phyloP scores from a whole-genome alignment of 1,140 invertebrate species.

The Drosophila tani region DNA sequence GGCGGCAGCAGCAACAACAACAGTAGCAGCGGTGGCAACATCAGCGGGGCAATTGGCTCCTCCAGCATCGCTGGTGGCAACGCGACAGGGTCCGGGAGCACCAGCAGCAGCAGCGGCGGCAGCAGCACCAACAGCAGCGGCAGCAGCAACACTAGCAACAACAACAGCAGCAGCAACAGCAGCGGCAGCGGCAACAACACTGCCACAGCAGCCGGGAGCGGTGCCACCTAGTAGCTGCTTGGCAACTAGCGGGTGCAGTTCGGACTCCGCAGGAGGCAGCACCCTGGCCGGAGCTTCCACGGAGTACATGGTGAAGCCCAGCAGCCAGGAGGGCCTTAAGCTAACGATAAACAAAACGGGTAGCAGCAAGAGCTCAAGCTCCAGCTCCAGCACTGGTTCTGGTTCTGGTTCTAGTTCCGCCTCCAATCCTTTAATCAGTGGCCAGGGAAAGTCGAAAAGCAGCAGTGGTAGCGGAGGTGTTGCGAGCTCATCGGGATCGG shows the following conservation, averaged over 20 bases:
- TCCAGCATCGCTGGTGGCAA: slow-evolving; percentile 25
- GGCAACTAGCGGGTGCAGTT: slow-evolving; percentile 29
- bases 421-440: slow-evolving; percentile 4
- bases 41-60: slow-evolving; percentile 25
- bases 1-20: slow-evolving; percentile 16
- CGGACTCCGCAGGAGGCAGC: slow-evolving; percentile 24
- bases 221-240: slow-evolving; percentile 57
- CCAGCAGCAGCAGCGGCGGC: neutral
- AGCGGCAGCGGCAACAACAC: slow-evolving; percentile 39
- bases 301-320: slow-evolving; percentile 89
- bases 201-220: slow-evolving; percentile 50
- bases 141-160: slow-evolving; percentile 6
- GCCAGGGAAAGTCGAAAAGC: slow-evolving; percentile 28
- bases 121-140: slow-evolving; percentile 20
- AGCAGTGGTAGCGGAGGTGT: slow-evolving; percentile 9
- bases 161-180: slow-evolving; percentile 12
- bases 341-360: slow-evolving; percentile 94
- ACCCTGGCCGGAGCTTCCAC: slow-evolving; percentile 39
- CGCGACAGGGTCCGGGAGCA: slow-evolving; percentile 23
- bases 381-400: slow-evolving; percentile 29
- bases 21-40: slow-evolving; percentile 13
- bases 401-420: slow-evolving; percentile 18
- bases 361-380: slow-evolving; percentile 46
- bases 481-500: slow-evolving; percentile 10
- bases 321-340: slow-evolving; percentile 93